phyloP scores from a whole-genome alignment of 2,113 vertebrate species.

The Muntiacus reevesi region DNA sequence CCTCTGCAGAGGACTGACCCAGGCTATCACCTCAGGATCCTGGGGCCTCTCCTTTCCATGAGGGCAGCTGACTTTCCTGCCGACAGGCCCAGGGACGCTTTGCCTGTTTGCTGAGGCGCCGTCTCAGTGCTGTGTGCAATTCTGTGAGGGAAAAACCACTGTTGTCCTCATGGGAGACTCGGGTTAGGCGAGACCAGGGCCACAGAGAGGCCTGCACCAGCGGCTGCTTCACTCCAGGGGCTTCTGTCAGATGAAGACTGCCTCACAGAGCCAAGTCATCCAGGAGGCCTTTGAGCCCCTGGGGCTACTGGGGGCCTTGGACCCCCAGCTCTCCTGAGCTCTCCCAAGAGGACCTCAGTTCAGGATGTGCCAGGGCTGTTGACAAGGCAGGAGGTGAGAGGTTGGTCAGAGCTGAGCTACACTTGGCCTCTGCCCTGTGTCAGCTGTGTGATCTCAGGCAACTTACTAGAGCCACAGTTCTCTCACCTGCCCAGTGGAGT shows the following conservation, averaged over 20 bases:
- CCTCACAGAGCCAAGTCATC: neutral
- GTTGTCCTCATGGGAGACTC: too few relatives aligned
- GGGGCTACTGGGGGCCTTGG: neutral
- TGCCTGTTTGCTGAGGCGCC: neutral
- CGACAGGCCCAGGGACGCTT: neutral
- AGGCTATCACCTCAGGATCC: rapidly evolving
- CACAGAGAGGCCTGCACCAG: too few relatives aligned
- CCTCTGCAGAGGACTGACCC: neutral
- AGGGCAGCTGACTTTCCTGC: neutral
- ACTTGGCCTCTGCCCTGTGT: neutral
- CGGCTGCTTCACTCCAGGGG: neutral
- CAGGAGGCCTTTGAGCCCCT: neutral
- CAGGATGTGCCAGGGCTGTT: neutral
- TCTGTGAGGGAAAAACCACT: rapidly evolving
- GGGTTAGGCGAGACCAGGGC: rapidly evolving
- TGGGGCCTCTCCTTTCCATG: neutral
- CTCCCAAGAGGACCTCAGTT: neutral
- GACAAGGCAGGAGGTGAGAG: neutral
- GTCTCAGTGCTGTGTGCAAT: too few relatives aligned
- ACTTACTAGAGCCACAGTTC: neutral
- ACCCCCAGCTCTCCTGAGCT: neutral
- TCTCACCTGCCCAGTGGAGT: neutral
- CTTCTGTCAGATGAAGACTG: neutral
- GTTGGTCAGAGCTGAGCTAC: neutral
- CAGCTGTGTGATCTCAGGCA: neutral